These are phyloP conservation scores for Philotrypesis tridentata DNA, from an alignment of 1,140 invertebrate genomes.

Conservation along the genomic window DNA sequence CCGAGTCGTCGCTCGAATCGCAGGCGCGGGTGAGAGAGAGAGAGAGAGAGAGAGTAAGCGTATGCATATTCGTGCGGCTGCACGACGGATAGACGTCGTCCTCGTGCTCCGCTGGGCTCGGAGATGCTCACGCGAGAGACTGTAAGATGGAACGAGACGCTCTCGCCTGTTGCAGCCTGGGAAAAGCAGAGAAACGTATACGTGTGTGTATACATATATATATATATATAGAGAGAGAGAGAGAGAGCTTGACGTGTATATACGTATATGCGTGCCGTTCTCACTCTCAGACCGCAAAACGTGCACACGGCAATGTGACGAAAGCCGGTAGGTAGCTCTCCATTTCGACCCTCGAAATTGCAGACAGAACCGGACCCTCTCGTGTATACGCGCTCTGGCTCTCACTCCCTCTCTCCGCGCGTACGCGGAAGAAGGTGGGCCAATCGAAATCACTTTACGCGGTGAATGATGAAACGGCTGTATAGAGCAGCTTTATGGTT, in stretches of 20 bases:
- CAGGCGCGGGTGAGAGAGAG: too few species aligned
- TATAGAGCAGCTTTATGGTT: too few species aligned
- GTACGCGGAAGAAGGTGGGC: background rate
- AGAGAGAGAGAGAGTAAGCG: background rate
- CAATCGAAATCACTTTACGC: background rate
- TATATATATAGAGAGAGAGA: too few species aligned
- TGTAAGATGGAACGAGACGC: background rate
- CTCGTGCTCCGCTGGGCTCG: background rate
- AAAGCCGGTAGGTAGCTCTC: slow-evolving; percentile 20
- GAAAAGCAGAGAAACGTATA: background rate
- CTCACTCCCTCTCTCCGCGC: too few species aligned
- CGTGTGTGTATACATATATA: background rate
- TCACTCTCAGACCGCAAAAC: slow-evolving; percentile 35
- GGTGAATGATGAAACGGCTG: background rate
- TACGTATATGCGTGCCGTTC: slow-evolving; percentile 2
- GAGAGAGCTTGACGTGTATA: too few species aligned
- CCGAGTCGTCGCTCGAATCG: too few species aligned
- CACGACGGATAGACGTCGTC: background rate
- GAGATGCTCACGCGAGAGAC: background rate
- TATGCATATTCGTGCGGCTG: background rate
- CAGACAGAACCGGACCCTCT: background rate
- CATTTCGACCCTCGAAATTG: slow-evolving; percentile 19
- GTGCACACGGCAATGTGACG: slow-evolving; percentile 21
- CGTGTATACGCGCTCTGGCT: background rate
- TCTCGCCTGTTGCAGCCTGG: background rate